These are phyloP conservation scores for Galaxias olidus DNA, from an alignment of 2,797 vertebrate genomes.

Conservation along the genomic window DNA sequence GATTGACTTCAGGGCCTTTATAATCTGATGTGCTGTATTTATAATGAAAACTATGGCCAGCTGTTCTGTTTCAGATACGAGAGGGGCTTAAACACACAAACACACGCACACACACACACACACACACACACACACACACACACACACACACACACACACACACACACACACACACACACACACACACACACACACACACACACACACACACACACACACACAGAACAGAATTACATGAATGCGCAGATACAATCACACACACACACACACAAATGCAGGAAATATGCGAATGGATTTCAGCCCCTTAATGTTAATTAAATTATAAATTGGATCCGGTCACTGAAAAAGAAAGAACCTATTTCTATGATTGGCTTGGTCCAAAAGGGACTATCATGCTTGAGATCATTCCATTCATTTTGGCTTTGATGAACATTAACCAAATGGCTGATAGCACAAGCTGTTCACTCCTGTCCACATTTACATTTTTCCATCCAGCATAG, in stretches of 20 bases:
- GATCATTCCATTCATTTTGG: slow-evolving; percentile 50
- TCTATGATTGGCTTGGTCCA: slow-evolving; percentile 35
- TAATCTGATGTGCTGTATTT: slow-evolving; percentile 23
- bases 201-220: not conserved
- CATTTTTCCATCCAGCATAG: slow-evolving; percentile 16
- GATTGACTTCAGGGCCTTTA: slow-evolving; percentile 11
- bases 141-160: not conserved
- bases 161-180: not conserved
- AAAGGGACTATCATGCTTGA: slow-evolving; percentile 37
- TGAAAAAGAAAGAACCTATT: slow-evolving; percentile 42
- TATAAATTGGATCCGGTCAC: slow-evolving; percentile 53
- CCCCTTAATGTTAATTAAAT: slow-evolving; percentile 62
- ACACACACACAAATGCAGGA: not conserved
- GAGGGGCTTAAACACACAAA: slow-evolving; percentile 17
- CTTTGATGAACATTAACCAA: slow-evolving; percentile 57
- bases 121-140: not conserved
- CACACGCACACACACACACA: not conserved
- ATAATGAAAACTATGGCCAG: slow-evolving; percentile 37
- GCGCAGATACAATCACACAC: too few species aligned
- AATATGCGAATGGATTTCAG: not conserved
- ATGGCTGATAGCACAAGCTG: slow-evolving; percentile 33
- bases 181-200: not conserved
- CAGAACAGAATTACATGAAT: too few species aligned
- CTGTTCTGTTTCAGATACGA: slow-evolving; percentile 25
- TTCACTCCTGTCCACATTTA: slow-evolving; percentile 16